A percentile compares a stretch with the other conserved stretches of the same genome.
These are phyloP conservation scores for Vanessa atalanta DNA, from an alignment of 1,140 invertebrate species.

Conservation along the genomic window DNA sequence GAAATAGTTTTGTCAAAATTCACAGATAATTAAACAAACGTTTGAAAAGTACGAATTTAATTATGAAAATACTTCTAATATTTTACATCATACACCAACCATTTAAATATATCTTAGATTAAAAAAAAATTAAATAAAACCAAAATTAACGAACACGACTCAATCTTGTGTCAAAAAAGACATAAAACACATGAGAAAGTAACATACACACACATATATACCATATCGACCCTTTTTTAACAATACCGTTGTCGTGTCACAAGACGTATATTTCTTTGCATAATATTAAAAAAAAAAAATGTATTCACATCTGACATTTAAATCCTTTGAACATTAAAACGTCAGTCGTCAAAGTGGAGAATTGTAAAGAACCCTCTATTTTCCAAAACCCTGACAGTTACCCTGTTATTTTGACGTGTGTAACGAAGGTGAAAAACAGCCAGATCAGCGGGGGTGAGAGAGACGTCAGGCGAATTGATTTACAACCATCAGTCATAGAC, in stretches of 20 bases:
- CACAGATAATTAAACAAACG: too few relatives aligned
- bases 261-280: neutral
- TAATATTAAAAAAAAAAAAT: neutral
- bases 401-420: conserved; percentile 74
- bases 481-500: conserved; percentile 69
- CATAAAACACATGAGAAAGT: neutral
- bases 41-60: too few relatives aligned
- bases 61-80: too few relatives aligned
- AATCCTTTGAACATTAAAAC: conserved; percentile 33
- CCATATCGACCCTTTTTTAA: neutral
- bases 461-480: conserved; percentile 74
- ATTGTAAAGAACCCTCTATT: conserved; percentile 37
- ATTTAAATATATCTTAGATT: too few relatives aligned
- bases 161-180: neutral
- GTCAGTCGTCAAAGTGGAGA: conserved; percentile 31
- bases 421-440: conserved; percentile 75
- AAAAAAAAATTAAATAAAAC: too few relatives aligned
- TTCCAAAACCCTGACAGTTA: conserved; percentile 30
- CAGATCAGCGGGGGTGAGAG: conserved; percentile 67
- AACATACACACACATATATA: neutral
- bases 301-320: conserved; percentile 23
- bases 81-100: too few relatives aligned
- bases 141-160: neutral
- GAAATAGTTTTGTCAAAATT: too few relatives aligned
- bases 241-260: neutral